A percentile compares a stretch with the other conserved stretches of the same genome.
These are phyloP conservation scores for Drosophila nigrodunni DNA, from an alignment of 1,140 invertebrate genomes.

Conservation along the genomic window DNA sequence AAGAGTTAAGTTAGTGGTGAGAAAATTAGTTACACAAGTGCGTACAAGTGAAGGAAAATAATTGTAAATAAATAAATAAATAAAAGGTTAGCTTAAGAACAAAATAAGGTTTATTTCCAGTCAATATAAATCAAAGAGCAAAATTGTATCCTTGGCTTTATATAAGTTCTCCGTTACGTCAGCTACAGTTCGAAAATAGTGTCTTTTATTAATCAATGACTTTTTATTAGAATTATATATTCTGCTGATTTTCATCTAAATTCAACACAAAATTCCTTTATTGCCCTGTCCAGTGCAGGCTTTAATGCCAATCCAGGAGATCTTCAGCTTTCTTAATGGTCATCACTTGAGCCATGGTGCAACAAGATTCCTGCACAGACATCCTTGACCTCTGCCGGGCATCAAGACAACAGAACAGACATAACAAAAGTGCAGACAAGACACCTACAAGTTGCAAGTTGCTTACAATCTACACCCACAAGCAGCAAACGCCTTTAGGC, in stretches of 20 bases:
- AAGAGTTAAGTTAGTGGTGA: background rate
- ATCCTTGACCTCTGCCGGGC: constrained; percentile 70
- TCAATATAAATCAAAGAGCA: too few relatives aligned
- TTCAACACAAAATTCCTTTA: background rate
- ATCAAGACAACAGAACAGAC: constrained; percentile 47
- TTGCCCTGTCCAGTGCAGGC: background rate
- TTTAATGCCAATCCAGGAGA: constrained; percentile 20
- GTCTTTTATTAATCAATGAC: too few relatives aligned
- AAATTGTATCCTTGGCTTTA: too few relatives aligned
- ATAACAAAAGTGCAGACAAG: constrained; percentile 52
- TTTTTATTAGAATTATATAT: too few relatives aligned
- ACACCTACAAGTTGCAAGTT: constrained; percentile 53
- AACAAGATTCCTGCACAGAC: constrained; percentile 29
- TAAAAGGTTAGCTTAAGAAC: too few relatives aligned
- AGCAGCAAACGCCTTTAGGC: constrained; percentile 22
- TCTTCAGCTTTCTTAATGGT: constrained; percentile 39
- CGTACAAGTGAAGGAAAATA: background rate
- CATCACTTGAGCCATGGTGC: constrained; percentile 40
- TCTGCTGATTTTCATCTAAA: too few relatives aligned
- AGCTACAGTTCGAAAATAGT: too few relatives aligned
- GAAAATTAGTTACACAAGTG: background rate
- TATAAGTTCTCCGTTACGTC: too few relatives aligned
- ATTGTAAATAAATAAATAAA: too few relatives aligned
- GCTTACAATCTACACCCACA: constrained; percentile 60
- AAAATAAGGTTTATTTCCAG: too few relatives aligned